Conservation (phyloP, 2,888 invertebrate species). For the Abrostola tripartita region DNA sequence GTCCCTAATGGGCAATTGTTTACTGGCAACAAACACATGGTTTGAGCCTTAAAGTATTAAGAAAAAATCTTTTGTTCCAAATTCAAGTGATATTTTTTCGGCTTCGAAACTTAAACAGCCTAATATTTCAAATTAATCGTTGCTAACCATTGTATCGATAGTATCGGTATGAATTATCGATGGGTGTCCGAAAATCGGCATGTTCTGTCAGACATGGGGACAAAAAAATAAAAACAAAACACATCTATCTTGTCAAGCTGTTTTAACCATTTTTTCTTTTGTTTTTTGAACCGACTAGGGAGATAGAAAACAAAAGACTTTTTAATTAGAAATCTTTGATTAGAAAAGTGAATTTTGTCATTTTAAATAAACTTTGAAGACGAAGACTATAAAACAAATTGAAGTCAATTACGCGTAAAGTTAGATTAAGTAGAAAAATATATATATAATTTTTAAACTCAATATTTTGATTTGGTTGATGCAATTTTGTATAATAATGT, state of each 20-base stretch:
- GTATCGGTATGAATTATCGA: constrained; percentile 73
- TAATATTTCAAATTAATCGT: constrained; percentile 69
- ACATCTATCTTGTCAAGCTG: constrained; percentile 65
- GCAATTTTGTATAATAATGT: neutral
- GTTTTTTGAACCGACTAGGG: constrained; percentile 7
- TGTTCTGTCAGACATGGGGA: constrained; percentile 64
- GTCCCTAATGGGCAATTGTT: too few species aligned
- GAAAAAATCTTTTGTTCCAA: neutral
- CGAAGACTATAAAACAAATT: neutral
- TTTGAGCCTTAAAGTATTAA: neutral
- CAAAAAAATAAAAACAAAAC: constrained; percentile 70
- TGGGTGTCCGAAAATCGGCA: constrained; percentile 73
- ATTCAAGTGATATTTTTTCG: constrained; percentile 14
- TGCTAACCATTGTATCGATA: constrained; percentile 67
- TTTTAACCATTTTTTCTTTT: constrained; percentile 71
- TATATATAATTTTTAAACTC: neutral
- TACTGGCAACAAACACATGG: too few species aligned
- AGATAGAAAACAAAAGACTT: constrained; percentile 32
- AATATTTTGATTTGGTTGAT: neutral
- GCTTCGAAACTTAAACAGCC: constrained; percentile 30
- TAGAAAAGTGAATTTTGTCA: constrained; percentile 7
- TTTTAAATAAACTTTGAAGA: constrained; percentile 5
- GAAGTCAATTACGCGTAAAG: neutral
- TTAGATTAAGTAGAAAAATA: neutral
- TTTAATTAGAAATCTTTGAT: constrained; percentile 33